Evolutionary conservation across 2,113 vertebrate genomes (phyloP).

Genomic region (Casuarius casuarius): DNA sequence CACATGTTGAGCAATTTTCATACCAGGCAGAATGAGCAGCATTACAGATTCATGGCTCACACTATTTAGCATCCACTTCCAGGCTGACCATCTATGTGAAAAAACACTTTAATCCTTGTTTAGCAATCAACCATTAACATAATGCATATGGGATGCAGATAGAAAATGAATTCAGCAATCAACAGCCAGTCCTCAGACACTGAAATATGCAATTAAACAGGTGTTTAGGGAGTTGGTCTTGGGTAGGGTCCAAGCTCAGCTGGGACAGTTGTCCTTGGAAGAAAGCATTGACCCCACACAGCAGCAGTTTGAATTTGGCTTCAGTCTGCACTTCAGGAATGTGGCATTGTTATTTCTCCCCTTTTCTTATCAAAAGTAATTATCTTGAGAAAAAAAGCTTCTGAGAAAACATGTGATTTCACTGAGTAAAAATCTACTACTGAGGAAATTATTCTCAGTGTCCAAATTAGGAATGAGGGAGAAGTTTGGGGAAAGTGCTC

Average conservation of each 20-base stretch:
- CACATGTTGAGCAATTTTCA: conserved; percentile 61
- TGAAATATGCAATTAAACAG: conserved; percentile 82
- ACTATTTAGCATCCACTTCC: background rate
- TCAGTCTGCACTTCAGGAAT: conserved; percentile 69
- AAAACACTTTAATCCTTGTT: conserved; percentile 8
- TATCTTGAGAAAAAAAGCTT: conserved; percentile 69
- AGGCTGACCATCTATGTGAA: background rate
- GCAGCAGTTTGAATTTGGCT: conserved; percentile 72
- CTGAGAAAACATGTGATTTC: conserved; percentile 85
- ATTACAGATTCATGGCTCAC: conserved; percentile 12
- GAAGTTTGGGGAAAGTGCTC: conserved; percentile 35
- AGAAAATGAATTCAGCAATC: conserved; percentile 38
- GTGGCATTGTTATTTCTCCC: conserved; percentile 75
- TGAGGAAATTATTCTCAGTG: conserved; percentile 72
- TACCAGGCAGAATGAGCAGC: conserved; percentile 22
- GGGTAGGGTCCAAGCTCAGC: conserved; percentile 71
- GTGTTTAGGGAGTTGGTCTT: conserved; percentile 79
- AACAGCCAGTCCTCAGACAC: conserved; percentile 11
- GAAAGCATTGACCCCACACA: conserved; percentile 63
- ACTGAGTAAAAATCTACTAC: conserved; percentile 86
- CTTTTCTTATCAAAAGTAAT: conserved; percentile 83
- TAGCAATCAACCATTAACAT: background rate
- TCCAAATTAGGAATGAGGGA: conserved; percentile 83
- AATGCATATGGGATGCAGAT: conserved; percentile 77
- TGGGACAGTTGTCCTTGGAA: conserved; percentile 38